phyloP scores from a whole-genome alignment of 2,113 vertebrate genomes.

The Oncorhynchus tshawytscha region DNA sequence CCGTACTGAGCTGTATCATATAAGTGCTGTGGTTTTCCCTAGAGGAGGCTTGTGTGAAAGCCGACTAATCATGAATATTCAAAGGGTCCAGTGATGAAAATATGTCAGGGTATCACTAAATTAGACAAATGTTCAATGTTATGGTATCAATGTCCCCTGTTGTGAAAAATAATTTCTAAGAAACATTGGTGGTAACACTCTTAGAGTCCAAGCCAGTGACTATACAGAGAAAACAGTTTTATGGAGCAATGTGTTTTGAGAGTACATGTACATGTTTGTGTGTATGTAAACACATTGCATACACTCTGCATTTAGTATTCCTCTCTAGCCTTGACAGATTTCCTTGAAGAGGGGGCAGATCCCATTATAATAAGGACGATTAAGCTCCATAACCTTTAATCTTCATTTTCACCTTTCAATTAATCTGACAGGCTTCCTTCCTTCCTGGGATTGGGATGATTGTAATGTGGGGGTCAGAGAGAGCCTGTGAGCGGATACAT shows the following conservation, averaged over 20 bases:
- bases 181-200: no score
- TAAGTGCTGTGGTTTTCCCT: no score
- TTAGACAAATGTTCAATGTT: no score
- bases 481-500: not conserved
- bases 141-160: no score
- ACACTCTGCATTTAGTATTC: not conserved
- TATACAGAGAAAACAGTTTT: not conserved
- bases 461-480: not conserved
- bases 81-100: no score
- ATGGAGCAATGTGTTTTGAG: not conserved
- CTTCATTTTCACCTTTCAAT: slow-evolving; percentile 16
- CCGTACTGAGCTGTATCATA: no score
- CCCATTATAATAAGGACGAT: slow-evolving; percentile 35
- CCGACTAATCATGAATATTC: no score
- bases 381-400: slow-evolving; percentile 35
- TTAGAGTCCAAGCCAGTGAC: no score
- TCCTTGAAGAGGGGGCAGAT: slow-evolving; percentile 19
- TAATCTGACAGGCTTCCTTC: slow-evolving; percentile 5
- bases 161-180: no score
- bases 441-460: not conserved
- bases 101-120: no score
- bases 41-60: no score
- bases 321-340: not conserved
- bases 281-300: no score
- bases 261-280: not conserved